These are phyloP conservation scores for Potorous gilbertii DNA, from an alignment of 2,797 vertebrate species.

Conservation along the genomic window DNA sequence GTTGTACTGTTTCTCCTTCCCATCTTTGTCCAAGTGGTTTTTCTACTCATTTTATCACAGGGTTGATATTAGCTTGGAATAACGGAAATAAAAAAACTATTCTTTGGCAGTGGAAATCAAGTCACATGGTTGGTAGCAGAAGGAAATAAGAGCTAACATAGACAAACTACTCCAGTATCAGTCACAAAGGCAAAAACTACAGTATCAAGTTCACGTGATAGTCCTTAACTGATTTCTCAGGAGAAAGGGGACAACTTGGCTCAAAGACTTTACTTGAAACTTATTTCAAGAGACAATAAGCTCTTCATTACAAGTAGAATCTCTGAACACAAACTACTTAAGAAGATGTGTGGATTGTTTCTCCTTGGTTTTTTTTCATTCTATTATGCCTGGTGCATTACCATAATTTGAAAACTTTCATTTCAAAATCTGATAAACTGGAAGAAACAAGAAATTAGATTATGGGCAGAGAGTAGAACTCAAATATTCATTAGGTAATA, in stretches of 20 bases:
- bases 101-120: slow-evolving; percentile 51
- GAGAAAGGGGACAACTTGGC: slow-evolving; percentile 34
- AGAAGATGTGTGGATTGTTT: background rate
- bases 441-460: slow-evolving; percentile 36
- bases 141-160: slow-evolving; percentile 35
- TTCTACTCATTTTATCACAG: slow-evolving; percentile 43
- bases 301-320: background rate
- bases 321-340: background rate
- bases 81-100: slow-evolving; percentile 40
- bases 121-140: slow-evolving; percentile 32
- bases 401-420: slow-evolving; percentile 24
- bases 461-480: background rate
- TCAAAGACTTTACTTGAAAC: slow-evolving; percentile 38
- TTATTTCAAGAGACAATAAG: slow-evolving; percentile 42
- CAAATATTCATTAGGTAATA: slow-evolving; percentile 21
- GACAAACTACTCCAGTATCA: slow-evolving; percentile 37
- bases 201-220: slow-evolving; percentile 19
- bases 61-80: slow-evolving; percentile 22
- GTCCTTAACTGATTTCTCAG: slow-evolving; percentile 21
- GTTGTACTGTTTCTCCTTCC: background rate
- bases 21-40: background rate
- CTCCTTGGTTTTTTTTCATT: background rate
- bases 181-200: slow-evolving; percentile 42
- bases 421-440: slow-evolving; percentile 30
- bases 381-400: background rate